These are phyloP conservation scores for Propsilocerus akamusi DNA, from an alignment of 1,140 invertebrate species.

Conservation along the genomic window DNA sequence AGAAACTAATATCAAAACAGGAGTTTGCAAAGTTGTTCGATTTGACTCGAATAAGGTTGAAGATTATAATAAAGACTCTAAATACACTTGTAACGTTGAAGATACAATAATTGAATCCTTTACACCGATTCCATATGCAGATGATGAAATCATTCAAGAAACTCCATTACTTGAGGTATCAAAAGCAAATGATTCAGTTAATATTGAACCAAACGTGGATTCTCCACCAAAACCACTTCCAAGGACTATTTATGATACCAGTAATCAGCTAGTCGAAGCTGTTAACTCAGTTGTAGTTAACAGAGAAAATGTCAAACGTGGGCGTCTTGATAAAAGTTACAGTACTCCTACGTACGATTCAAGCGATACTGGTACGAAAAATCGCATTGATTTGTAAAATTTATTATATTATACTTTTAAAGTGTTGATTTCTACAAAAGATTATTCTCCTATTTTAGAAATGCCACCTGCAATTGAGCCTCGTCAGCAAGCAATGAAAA, in stretches of 20 bases:
- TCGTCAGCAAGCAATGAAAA: slow-evolving; percentile 17
- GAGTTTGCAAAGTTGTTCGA: slow-evolving; percentile 22
- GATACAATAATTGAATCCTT: slow-evolving; percentile 23
- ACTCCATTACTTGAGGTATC: no score
- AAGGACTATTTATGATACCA: slow-evolving; percentile 6
- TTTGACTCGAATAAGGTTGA: slow-evolving; percentile 21
- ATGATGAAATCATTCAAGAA: slow-evolving; percentile 14
- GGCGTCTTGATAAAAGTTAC: slow-evolving; percentile 50
- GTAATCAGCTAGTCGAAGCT: slow-evolving; percentile 15
- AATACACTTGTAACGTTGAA: slow-evolving; percentile 22
- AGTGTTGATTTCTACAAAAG: not conserved
- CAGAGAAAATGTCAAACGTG: slow-evolving; percentile 22
- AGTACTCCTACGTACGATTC: slow-evolving; percentile 55
- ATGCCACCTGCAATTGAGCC: slow-evolving; percentile 22
- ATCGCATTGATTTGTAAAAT: no score
- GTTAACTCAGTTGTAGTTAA: slow-evolving; percentile 19
- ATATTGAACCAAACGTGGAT: not conserved
- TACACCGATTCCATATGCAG: slow-evolving; percentile 21
- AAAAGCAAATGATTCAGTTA: not conserved
- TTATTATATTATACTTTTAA: not conserved
- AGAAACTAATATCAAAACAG: slow-evolving; percentile 14
- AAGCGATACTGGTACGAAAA: slow-evolving; percentile 17
- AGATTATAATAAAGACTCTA: slow-evolving; percentile 15
- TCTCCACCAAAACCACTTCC: not conserved
- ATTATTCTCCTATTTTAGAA: slow-evolving; percentile 7